Percentiles rank a stretch among this genome's conserved stretches.
These are phyloP conservation scores for Empidonax traillii DNA, from an alignment of 2,113 vertebrate genomes.

Conservation along the genomic window DNA sequence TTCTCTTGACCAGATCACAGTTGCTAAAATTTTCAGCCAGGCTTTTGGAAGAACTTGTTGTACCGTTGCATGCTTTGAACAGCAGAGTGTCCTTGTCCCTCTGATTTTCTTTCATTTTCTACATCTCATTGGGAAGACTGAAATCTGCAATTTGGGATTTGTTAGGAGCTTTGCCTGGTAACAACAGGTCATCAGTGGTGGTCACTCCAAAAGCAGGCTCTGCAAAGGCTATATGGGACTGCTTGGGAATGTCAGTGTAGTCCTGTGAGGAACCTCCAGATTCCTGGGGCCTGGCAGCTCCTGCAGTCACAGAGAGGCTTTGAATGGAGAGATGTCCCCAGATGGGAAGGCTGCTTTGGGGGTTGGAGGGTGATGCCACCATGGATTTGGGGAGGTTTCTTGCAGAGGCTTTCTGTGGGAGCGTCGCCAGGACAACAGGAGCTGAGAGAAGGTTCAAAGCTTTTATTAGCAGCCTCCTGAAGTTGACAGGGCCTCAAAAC, in stretches of 20 bases:
- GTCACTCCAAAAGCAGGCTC: not conserved
- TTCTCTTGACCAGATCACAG: not conserved
- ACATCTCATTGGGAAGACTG: not conserved
- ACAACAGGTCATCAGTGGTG: not conserved
- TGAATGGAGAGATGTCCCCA: not conserved
- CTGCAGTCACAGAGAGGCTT: not conserved
- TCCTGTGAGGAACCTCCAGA: not conserved
- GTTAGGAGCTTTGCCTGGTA: not conserved
- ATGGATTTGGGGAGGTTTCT: not conserved
- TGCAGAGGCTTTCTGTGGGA: not conserved
- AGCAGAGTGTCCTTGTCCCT: not conserved
- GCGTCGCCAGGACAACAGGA: not conserved
- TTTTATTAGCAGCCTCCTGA: not conserved
- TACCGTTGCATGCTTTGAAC: not conserved
- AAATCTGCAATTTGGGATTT: not conserved
- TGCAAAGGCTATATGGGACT: not conserved
- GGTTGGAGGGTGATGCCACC: not conserved
- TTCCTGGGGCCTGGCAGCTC: not conserved
- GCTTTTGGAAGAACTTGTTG: not conserved
- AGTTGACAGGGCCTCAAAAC: not conserved
- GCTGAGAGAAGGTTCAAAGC: not conserved
- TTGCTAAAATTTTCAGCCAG: not conserved
- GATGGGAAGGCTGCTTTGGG: not conserved
- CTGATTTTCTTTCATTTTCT: not conserved
- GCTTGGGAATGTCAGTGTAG: not conserved